Conservation (phyloP, 2,888 invertebrate species). For the Phaonia tiefii region DNA sequence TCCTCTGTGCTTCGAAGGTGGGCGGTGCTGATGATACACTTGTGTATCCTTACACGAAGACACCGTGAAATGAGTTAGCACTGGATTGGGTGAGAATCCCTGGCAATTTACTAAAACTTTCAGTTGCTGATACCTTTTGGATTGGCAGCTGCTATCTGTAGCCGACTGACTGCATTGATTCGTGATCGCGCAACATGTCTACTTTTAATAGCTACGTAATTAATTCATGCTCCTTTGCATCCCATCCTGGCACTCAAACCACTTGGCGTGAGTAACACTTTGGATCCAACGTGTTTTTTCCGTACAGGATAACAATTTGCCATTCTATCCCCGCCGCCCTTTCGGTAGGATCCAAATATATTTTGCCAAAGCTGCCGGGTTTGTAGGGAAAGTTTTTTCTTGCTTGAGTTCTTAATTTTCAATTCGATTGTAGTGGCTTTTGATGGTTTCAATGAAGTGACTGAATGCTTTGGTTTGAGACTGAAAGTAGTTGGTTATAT, state of each 20-base stretch:
- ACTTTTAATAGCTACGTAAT: conserved; percentile 62
- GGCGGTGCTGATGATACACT: background rate
- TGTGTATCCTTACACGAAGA: background rate
- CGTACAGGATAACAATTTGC: background rate
- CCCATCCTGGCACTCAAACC: too few relatives aligned
- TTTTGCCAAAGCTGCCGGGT: background rate
- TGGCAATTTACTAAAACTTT: background rate
- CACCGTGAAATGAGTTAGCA: background rate
- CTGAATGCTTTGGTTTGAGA: too few relatives aligned
- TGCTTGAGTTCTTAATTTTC: conserved; percentile 21
- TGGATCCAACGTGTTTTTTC: background rate
- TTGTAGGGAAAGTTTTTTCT: background rate
- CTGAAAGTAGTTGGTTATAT: background rate
- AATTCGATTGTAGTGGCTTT: background rate
- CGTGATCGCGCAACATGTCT: conserved; percentile 39
- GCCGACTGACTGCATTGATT: conserved; percentile 45
- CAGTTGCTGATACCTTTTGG: conserved; percentile 35
- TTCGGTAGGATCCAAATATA: background rate
- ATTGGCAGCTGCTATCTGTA: conserved; percentile 64
- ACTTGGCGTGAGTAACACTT: background rate
- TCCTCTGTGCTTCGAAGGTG: too few relatives aligned
- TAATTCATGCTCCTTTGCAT: conserved; percentile 53
- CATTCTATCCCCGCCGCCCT: background rate
- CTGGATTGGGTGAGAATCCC: too few relatives aligned
- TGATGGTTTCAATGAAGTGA: background rate